phyloP scores from a whole-genome alignment of 2,888 invertebrate species.

The Dolichomitus sp. region DNA sequence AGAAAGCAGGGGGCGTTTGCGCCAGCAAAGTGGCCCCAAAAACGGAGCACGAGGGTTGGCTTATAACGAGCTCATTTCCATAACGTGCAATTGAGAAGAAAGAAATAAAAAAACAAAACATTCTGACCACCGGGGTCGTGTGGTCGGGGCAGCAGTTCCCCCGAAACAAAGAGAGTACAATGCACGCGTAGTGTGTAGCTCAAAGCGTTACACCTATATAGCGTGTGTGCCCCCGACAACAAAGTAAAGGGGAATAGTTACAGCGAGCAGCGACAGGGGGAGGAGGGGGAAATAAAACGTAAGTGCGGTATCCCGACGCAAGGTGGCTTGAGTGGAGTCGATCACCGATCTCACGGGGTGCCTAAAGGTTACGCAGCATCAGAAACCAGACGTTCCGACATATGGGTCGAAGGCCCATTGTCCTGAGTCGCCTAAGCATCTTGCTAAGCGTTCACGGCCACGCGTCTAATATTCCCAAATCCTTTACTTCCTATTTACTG shows the following conservation, averaged over 20 bases:
- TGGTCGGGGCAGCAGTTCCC: constrained; percentile 30
- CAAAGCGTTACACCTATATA: constrained; percentile 40
- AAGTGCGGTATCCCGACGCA: constrained; percentile 70
- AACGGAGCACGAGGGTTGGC: neutral
- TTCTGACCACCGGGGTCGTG: constrained; percentile 36
- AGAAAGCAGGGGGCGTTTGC: neutral
- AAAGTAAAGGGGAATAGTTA: constrained; percentile 58
- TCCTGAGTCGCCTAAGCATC: neutral
- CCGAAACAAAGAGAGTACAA: constrained; percentile 66
- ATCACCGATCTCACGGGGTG: constrained; percentile 41
- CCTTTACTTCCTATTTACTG: no score
- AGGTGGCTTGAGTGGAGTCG: constrained; percentile 68
- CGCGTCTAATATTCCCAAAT: neutral
- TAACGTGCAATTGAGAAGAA: constrained; percentile 32
- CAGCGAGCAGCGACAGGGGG: constrained; percentile 1
- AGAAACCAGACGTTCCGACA: constrained; percentile 14
- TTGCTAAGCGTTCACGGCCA: neutral
- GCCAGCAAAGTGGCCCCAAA: constrained; percentile 24
- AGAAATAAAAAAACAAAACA: constrained; percentile 2
- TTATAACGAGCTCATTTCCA: constrained; percentile 17
- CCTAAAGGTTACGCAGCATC: constrained; percentile 41
- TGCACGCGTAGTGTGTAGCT: constrained; percentile 44
- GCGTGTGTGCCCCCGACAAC: constrained; percentile 48
- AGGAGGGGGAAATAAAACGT: constrained; percentile 24
- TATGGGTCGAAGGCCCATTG: constrained; percentile 58